Conservation (phyloP, 2,888 invertebrate genomes). For the Lissocephala sabroskyi region DNA sequence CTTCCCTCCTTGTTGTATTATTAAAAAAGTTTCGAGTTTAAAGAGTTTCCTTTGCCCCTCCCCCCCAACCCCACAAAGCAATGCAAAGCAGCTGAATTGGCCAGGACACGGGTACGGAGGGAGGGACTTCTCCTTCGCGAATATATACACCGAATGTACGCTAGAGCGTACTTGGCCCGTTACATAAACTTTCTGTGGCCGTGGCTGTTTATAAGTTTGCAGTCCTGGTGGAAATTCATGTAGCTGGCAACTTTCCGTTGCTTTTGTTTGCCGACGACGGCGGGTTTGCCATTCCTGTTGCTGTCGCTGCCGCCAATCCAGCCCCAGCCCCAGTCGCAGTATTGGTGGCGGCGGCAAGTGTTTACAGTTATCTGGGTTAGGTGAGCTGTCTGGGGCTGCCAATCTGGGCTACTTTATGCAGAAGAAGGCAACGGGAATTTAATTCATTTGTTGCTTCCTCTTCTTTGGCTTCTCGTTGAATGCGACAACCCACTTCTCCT, state of each 20-base stretch:
- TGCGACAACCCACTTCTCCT: too few relatives aligned
- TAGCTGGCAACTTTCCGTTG: constrained; percentile 1
- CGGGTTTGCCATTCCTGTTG: not conserved
- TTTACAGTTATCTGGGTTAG: not conserved
- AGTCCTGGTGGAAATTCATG: constrained; percentile 1
- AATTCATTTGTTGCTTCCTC: not conserved
- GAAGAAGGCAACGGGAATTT: too few relatives aligned
- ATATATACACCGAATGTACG: too few relatives aligned
- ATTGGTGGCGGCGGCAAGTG: not conserved
- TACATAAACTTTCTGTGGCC: constrained; percentile 53
- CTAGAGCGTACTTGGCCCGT: constrained; percentile 35
- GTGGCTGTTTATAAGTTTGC: constrained; percentile 52
- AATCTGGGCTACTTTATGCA: too few relatives aligned
- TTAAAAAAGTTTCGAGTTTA: constrained; percentile 56
- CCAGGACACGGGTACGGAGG: too few relatives aligned
- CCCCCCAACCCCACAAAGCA: not conserved
- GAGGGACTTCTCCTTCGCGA: too few relatives aligned
- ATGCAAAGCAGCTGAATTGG: not conserved
- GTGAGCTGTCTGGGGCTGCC: not conserved
- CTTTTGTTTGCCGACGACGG: not conserved
- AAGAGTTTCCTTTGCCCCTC: constrained; percentile 28
- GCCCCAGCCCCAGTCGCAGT: too few relatives aligned
- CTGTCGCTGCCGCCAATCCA: not conserved
- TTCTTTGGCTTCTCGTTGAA: too few relatives aligned
- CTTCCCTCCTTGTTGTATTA: constrained; percentile 40